Percentiles rank a stretch among this genome's conserved stretches.
Evolutionary conservation across 2,113 vertebrate species (phyloP).

Genomic region (Oxygymnocypris stewartii): DNA sequence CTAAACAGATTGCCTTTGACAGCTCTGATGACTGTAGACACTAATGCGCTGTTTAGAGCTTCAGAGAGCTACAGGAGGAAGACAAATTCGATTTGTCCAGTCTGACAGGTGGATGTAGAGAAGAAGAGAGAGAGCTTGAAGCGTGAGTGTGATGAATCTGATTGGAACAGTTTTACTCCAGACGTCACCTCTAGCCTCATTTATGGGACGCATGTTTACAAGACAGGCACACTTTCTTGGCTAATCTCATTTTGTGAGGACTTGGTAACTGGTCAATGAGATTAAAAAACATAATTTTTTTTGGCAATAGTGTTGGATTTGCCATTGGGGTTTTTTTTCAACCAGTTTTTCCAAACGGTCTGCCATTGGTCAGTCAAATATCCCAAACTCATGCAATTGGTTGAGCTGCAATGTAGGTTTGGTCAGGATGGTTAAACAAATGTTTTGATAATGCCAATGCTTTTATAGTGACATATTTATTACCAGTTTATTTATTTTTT

Average conservation of each 20-base stretch:
- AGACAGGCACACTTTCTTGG: conserved; percentile 64
- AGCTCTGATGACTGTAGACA: conserved; percentile 76
- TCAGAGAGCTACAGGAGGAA: conserved; percentile 71
- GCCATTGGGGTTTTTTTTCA: background rate
- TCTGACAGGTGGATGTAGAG: conserved; percentile 72
- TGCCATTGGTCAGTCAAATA: background rate
- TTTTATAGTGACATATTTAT: background rate
- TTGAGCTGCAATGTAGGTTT: background rate
- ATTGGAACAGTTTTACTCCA: conserved; percentile 29
- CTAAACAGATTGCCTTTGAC: conserved; percentile 74
- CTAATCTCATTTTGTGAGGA: conserved; percentile 63
- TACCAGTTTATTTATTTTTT: too few species aligned
- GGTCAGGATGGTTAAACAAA: background rate
- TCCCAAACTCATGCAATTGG: background rate
- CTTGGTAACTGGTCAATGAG: background rate
- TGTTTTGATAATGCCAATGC: background rate
- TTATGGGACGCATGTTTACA: conserved; percentile 66
- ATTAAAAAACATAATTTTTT: background rate
- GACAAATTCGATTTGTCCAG: conserved; percentile 80
- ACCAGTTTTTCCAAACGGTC: background rate
- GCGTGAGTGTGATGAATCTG: conserved; percentile 34
- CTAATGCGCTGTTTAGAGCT: conserved; percentile 76
- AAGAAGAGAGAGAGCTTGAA: conserved; percentile 28
- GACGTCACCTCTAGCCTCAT: conserved; percentile 70
- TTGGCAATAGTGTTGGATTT: background rate